Base-by-base conservation (phyloP, 2,797 vertebrate species). In the Triplophysa bombifrons region DNA sequence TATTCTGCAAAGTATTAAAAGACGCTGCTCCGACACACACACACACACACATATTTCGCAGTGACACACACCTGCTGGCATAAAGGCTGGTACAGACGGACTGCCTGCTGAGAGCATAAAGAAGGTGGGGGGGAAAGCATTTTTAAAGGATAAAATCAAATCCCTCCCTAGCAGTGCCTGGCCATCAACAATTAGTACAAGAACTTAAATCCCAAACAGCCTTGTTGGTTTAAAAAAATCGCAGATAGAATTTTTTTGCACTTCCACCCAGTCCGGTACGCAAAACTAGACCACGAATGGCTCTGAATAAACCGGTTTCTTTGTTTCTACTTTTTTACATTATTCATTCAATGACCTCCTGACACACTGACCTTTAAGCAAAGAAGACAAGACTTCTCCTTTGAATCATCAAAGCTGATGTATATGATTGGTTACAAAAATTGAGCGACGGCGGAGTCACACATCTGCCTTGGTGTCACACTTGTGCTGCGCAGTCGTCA, bases 401-500 rank as follows among this genome's bases (percentile, higher is more conserved):
- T 55, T 34, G 55, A 80, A 44, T 82, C 78, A 50, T 19, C 55
- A 65, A 65, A 48, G 51, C 48, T 76, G 56, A 63, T 60, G 27
- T 46, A 72, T 50, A 48, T 67, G 64, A 22, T 56, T 58, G 53
- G 48, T 50, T 41, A 80, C 65, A 68, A 72, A 82, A 78, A 69
- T 51, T 56, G 41, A 56, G 55, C 41, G 14, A 53, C 20, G 25
- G 64, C 22, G 22, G 22, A 48, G 30, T 46, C 71, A 48, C 56
- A 74, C 41, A 19, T 74, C 64, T 51, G 53, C 46, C 70, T 83
- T 81, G 22, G 41, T 72, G 81, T 84, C 76, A 82, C 80, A 67
- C 83, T 79, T 80, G 79, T 85, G 85, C 76, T 82, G 70, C 68
- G 71, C 56, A 82, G 66, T 85, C 61, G 68, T 80, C 76, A 79